A percentile compares a stretch with the other conserved stretches of the same genome.
Conservation (phyloP, 2,888 invertebrate species). For the Eristalinus sepulchralis region DNA sequence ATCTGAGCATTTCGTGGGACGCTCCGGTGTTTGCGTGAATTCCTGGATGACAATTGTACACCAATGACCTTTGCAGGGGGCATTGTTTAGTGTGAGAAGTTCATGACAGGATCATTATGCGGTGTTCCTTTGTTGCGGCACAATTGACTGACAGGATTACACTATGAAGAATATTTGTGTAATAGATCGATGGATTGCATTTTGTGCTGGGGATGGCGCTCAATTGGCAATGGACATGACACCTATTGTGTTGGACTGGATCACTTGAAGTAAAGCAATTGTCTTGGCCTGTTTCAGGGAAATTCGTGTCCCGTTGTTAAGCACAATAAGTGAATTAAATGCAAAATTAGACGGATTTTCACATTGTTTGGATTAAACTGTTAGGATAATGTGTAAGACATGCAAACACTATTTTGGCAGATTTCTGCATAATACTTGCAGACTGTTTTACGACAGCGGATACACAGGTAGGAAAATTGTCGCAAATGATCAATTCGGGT, state of each 20-base stretch:
- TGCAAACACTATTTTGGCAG: not conserved
- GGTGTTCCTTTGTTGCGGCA: conserved; percentile 46
- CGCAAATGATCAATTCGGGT: too few species aligned
- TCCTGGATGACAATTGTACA: conserved; percentile 21
- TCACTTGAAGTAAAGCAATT: conserved; percentile 14
- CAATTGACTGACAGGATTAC: conserved; percentile 28
- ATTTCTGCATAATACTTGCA: not conserved
- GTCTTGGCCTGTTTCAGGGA: conserved; percentile 27
- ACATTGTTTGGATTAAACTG: not conserved
- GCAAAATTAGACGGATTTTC: conserved; percentile 3
- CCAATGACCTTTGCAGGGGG: not conserved
- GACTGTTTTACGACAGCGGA: not conserved
- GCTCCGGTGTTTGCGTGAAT: conserved; percentile 23
- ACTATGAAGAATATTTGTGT: conserved; percentile 24
- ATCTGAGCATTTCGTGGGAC: conserved; percentile 43
- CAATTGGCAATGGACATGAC: conserved; percentile 39
- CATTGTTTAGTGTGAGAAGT: conserved; percentile 56
- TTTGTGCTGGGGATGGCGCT: conserved; percentile 48
- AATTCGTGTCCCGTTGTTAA: conserved; percentile 15
- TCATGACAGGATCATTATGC: conserved; percentile 67
- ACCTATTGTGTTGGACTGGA: conserved; percentile 31
- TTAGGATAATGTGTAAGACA: not conserved
- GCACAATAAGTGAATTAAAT: not conserved
- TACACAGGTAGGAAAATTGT: not conserved
- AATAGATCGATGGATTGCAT: conserved; percentile 13